These are phyloP conservation scores for Lutjanus erythropterus DNA, from an alignment of 2,113 vertebrate genomes.

Conservation along the genomic window DNA sequence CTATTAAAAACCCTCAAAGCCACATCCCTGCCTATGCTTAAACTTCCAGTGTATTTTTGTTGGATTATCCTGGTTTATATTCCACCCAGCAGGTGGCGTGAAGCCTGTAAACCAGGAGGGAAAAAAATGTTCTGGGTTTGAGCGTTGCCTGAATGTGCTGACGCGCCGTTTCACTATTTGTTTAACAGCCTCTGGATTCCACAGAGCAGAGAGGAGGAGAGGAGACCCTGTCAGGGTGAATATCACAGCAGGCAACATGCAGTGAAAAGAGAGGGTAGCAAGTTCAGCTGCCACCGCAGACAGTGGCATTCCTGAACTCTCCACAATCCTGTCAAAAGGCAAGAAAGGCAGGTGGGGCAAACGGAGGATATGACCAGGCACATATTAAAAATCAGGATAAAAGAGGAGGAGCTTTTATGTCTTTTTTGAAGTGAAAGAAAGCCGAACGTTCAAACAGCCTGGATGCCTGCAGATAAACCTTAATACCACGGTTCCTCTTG, in stretches of 20 bases:
- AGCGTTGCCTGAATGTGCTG: conserved; percentile 81
- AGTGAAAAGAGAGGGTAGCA: conserved; percentile 48
- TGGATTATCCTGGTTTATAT: conserved; percentile 42
- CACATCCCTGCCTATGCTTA: conserved; percentile 6
- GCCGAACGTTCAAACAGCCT: background rate
- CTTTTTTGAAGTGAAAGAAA: conserved; percentile 9
- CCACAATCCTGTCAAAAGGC: conserved; percentile 14
- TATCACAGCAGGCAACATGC: conserved; percentile 45
- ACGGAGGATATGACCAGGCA: background rate
- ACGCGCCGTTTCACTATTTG: conserved; percentile 78
- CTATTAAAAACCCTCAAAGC: conserved; percentile 1
- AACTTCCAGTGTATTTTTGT: conserved; percentile 15
- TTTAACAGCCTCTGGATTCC: conserved; percentile 82
- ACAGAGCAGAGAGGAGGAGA: conserved; percentile 71
- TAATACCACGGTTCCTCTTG: background rate
- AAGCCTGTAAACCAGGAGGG: conserved; percentile 41
- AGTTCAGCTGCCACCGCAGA: conserved; percentile 44
- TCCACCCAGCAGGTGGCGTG: conserved; percentile 77
- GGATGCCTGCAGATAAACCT: background rate
- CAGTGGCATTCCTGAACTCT: conserved; percentile 20
- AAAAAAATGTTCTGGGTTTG: conserved; percentile 56
- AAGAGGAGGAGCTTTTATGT: background rate
- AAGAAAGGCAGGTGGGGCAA: background rate
- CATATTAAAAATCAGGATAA: background rate
- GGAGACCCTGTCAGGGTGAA: conserved; percentile 62